Evolutionary conservation across 1,140 invertebrate species (phyloP), one percentile per base, ranked within the genome.

Genomic region (Akabosia matsudoensis): DNA sequence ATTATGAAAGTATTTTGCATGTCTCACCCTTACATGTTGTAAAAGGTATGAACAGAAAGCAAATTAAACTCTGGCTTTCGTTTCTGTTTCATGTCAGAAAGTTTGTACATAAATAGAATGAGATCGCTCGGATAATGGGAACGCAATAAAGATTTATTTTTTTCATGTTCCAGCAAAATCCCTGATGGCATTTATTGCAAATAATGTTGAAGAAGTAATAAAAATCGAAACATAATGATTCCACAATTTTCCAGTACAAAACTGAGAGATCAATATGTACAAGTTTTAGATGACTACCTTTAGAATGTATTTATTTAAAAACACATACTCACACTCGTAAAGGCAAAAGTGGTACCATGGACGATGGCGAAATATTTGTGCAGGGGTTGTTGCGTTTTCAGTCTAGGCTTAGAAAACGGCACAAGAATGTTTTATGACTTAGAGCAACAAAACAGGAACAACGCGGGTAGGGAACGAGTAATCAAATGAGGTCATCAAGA

Each of bases 401-500:
- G 54, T 22, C n/a, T n/a, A n/a, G n/a, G n/a, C n/a, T n/a, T 56
- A 3, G 10, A 56, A 56, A 56, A 56, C 13, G 54, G n/a, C n/a
- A n/a, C 14, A 67, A 30, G 24, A 30, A 30, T 13, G n/a, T 67
- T 67, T 67, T 67, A 67, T 67, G 61, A 67, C 26, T 22, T 45
- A 2, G 31, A 67, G 61, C 31, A 67, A 30, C n/a, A 30, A 67
- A 67, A 67, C 61, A 67, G 61, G 61, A 67, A 67, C 61, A 67
- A 67, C 61, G 28, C 61, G n/a, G 7, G 37, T 45, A 45, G 61
- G 22, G 28, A 31, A 30, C 28, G 61, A 28, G 30, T 76, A 54
- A 76, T 76, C 75, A 72, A 76, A 76, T 61, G 24, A 34, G 75
- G 75, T 52, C 75, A 76, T 76, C 75, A 56, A 31, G 70, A 76